phyloP scores from a whole-genome alignment of 2,113 vertebrate genomes.

The Numenius arquata region DNA sequence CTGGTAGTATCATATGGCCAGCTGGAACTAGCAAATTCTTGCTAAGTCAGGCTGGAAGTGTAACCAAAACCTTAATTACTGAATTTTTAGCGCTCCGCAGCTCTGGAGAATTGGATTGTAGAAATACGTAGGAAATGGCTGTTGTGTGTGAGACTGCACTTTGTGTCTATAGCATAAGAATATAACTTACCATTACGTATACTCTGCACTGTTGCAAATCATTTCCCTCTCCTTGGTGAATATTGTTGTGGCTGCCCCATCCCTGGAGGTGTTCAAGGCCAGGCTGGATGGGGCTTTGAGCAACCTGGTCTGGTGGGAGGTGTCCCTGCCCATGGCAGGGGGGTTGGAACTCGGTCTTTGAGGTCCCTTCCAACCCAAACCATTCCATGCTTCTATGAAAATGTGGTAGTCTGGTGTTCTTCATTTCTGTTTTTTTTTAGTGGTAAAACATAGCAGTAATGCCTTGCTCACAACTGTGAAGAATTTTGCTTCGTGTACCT shows the following conservation, averaged over 20 bases:
- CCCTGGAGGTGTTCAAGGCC: no score
- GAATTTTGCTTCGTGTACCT: neutral
- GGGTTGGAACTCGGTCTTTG: no score
- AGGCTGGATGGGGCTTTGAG: no score
- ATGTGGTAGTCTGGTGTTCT: neutral
- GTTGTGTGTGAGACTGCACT: neutral
- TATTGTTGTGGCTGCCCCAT: no score
- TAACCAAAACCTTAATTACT: neutral
- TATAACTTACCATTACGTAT: neutral
- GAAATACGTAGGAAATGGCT: neutral
- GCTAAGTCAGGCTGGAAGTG: neutral
- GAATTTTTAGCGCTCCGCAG: neutral
- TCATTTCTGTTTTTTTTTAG: neutral
- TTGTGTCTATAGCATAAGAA: neutral
- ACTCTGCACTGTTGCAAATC: neutral
- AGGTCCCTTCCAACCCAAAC: no score
- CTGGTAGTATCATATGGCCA: neutral
- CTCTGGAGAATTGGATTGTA: neutral
- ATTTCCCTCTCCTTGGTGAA: neutral
- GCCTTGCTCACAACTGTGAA: neutral
- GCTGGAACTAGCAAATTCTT: neutral
- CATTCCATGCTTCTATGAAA: neutral
- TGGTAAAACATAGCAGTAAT: neutral
- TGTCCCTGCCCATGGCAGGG: no score
- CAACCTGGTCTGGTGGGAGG: no score